phyloP scores from a whole-genome alignment of 2,113 vertebrate genomes.

The Sisor rabdophorus region DNA sequence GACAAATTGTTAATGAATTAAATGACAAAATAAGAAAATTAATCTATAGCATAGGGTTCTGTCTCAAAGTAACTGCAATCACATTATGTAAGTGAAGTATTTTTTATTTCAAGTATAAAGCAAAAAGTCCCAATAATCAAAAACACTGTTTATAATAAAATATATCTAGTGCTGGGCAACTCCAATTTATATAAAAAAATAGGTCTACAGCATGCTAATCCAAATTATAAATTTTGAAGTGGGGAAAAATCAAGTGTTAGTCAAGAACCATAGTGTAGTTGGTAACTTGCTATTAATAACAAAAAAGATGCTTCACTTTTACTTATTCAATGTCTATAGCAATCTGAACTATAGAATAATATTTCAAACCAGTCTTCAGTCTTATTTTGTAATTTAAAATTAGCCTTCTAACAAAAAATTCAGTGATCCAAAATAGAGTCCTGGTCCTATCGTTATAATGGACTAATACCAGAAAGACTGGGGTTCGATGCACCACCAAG shows the following conservation, averaged over 20 bases:
- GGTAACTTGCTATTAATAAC: too few relatives aligned
- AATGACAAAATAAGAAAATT: neutral
- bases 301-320: neutral
- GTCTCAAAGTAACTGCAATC: neutral
- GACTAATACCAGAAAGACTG: too few relatives aligned
- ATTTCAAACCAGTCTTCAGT: neutral
- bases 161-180: neutral
- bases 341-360: neutral
- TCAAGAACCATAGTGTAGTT: neutral
- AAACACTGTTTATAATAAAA: neutral
- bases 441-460: too few relatives aligned
- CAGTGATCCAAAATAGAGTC: neutral
- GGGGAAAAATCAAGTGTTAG: neutral
- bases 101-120: neutral
- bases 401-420: too few relatives aligned
- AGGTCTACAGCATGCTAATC: neutral
- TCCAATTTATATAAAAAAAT: slow-evolving; percentile 2
- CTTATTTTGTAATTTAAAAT: too few relatives aligned
- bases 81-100: neutral
- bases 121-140: neutral
- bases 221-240: neutral
- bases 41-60: neutral
- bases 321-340: neutral
- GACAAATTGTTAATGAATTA: neutral
- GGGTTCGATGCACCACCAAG: too few relatives aligned